Evolutionary conservation across 2,113 vertebrate species (phyloP).

Genomic region (Zootoca vivipara): DNA sequence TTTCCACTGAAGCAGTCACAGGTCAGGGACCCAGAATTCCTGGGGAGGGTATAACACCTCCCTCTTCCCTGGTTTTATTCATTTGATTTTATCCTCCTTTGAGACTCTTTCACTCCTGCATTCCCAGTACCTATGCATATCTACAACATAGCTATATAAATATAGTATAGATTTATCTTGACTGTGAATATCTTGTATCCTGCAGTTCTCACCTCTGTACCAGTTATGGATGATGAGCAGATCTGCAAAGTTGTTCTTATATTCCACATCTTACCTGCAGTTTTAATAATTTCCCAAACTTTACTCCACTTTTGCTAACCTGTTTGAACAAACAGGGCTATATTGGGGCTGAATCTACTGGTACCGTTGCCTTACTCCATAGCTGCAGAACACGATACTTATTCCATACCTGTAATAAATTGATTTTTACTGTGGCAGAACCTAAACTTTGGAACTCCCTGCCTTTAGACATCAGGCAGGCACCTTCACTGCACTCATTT

Average conservation of each 20-base stretch:
- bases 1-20: constrained; percentile 59
- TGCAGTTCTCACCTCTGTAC: background rate
- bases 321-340: no score
- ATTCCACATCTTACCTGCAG: background rate
- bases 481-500: no score
- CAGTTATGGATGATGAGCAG: background rate
- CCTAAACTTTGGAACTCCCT: no score
- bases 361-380: no score
- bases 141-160: no score
- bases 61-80: background rate
- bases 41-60: no score
- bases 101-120: background rate
- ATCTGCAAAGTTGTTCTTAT: background rate
- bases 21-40: constrained; percentile 46
- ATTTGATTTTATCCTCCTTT: background rate
- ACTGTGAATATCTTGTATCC: background rate
- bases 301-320: background rate
- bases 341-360: no score
- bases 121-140: background rate
- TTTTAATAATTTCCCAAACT: background rate
- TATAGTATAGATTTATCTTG: background rate
- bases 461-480: no score
- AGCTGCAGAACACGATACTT: no score
- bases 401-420: no score
- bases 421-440: no score